phyloP scores from a whole-genome alignment of 2,113 vertebrate species.

The Leucosticte australis region DNA sequence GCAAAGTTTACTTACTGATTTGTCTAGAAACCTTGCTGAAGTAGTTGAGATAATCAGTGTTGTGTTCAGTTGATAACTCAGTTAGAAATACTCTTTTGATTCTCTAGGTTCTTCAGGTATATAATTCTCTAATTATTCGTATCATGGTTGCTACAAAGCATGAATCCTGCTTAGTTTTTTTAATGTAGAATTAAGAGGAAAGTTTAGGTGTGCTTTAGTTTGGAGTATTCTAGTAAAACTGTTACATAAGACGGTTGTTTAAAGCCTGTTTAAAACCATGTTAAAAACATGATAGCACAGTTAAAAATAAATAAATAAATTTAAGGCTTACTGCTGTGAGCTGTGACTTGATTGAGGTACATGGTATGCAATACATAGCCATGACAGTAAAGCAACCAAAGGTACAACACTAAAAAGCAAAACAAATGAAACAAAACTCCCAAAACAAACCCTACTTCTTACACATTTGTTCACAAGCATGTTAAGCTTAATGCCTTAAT shows the following conservation, averaged over 20 bases:
- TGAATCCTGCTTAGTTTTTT: not conserved
- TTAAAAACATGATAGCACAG: not conserved
- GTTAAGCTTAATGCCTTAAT: not conserved
- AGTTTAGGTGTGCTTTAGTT: not conserved
- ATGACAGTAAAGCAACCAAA: not conserved
- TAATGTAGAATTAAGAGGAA: not conserved
- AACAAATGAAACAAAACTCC: not conserved
- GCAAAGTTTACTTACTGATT: not conserved
- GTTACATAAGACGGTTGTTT: not conserved
- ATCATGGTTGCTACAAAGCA: not conserved
- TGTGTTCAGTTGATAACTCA: not conserved
- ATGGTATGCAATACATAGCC: fast-evolving
- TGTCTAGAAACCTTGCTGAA: not conserved
- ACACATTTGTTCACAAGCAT: not conserved
- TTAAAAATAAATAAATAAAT: not conserved
- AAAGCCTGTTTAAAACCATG: not conserved
- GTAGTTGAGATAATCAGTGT: not conserved
- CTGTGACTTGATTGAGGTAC: not conserved
- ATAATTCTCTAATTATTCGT: not conserved
- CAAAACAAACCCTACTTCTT: not conserved
- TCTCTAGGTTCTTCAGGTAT: not conserved
- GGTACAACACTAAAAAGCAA: not conserved
- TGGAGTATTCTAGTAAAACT: not conserved
- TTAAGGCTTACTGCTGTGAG: not conserved
- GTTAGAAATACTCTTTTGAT: not conserved